Conservation (phyloP, 2,113 vertebrate genomes). For the Brevimyrus niger region DNA sequence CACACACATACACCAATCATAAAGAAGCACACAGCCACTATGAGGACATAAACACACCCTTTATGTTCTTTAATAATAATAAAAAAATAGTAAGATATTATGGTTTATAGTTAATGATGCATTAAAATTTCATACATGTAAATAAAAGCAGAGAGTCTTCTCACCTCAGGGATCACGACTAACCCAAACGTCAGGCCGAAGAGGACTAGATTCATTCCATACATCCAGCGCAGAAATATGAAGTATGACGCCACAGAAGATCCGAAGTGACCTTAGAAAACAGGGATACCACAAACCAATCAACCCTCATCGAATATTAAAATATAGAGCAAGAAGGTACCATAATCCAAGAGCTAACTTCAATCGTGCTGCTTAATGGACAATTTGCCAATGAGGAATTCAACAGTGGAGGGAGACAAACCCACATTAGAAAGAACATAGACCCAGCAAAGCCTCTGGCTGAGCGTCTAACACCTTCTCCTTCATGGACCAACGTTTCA, state of each 20-base stretch:
- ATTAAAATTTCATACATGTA: neutral
- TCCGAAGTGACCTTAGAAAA: slow-evolving; percentile 83
- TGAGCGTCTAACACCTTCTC: neutral
- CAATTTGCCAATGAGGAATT: neutral
- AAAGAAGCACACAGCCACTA: neutral
- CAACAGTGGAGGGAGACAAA: neutral
- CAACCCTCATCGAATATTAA: neutral
- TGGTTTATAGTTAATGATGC: neutral
- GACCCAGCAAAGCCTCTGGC: no score
- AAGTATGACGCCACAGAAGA: slow-evolving; percentile 97
- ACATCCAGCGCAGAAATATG: slow-evolving; percentile 98
- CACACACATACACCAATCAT: neutral
- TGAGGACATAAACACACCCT: neutral
- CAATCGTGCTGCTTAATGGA: neutral
- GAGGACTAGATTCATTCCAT: slow-evolving; percentile 91
- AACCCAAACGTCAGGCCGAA: slow-evolving; percentile 94
- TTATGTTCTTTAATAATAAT: neutral
- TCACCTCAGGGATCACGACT: slow-evolving; percentile 94
- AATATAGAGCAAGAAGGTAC: neutral
- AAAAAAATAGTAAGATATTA: neutral
- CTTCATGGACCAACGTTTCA: neutral
- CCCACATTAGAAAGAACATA: neutral
- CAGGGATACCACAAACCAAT: neutral
- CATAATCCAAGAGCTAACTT: neutral
- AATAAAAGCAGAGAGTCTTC: neutral